These are phyloP conservation scores for Rhinopomastus cyanomelas DNA, from an alignment of 2,113 vertebrate species.

Conservation along the genomic window DNA sequence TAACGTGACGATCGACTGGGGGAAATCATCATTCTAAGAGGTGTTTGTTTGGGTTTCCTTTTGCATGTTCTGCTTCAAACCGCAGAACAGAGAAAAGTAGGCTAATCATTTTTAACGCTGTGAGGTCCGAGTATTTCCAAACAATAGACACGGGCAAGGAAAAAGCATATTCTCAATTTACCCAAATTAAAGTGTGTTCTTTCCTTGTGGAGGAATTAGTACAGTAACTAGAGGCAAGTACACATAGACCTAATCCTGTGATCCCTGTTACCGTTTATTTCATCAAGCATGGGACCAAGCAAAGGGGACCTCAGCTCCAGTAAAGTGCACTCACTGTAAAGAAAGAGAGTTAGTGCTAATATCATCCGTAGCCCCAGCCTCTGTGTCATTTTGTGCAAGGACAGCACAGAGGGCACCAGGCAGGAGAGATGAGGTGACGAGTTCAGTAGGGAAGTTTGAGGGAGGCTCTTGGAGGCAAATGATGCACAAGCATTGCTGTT, in stretches of 20 bases:
- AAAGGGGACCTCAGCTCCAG: not conserved
- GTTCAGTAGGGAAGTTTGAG: not conserved
- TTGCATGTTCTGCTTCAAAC: not conserved
- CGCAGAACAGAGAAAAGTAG: not conserved
- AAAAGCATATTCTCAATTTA: not conserved
- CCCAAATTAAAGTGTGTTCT: not conserved
- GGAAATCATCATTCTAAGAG: not conserved
- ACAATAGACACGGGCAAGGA: not conserved
- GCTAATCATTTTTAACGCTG: not conserved
- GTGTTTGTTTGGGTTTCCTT: constrained; percentile 20
- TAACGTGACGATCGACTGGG: not conserved
- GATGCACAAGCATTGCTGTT: not conserved
- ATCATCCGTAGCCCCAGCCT: not conserved
- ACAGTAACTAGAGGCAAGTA: not conserved
- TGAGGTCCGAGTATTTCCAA: not conserved
- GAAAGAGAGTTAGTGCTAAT: not conserved
- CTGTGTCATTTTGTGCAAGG: too few relatives aligned
- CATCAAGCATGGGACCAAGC: not conserved
- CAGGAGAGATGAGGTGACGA: not conserved
- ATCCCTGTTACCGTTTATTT: not conserved
- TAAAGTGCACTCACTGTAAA: not conserved
- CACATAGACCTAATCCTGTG: not conserved
- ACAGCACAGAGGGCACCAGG: not conserved
- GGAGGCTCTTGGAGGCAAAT: not conserved
- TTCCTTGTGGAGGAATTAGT: not conserved